Evolutionary conservation across 2,113 vertebrate genomes (phyloP).

Genomic region (Syngnathus floridae): DNA sequence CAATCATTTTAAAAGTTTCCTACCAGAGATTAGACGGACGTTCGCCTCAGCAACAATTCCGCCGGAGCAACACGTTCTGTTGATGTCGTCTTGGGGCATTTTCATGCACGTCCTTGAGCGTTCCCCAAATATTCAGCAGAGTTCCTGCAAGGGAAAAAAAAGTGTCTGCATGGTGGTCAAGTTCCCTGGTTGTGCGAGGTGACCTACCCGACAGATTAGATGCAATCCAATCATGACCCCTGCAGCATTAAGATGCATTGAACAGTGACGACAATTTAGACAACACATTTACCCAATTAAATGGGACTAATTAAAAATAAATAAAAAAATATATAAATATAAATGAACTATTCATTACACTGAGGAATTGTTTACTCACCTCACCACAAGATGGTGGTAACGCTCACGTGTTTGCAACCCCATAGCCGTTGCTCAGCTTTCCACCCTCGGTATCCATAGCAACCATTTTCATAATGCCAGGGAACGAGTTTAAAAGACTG

Average conservation of each 20-base stretch:
- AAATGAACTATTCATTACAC: not conserved
- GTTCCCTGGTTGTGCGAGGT: not conserved
- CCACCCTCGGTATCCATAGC: not conserved
- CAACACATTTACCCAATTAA: not conserved
- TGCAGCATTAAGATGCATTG: not conserved
- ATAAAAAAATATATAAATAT: too few relatives aligned
- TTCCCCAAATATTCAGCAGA: not conserved
- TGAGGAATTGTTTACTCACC: not conserved
- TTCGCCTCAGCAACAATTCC: not conserved
- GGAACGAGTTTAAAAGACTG: not conserved
- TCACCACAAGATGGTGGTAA: not conserved
- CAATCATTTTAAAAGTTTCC: not conserved
- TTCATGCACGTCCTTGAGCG: not conserved
- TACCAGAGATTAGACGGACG: constrained; percentile 35
- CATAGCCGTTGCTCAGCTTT: not conserved
- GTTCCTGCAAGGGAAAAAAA: not conserved
- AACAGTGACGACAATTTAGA: not conserved
- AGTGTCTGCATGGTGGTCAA: not conserved
- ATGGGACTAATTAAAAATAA: not conserved
- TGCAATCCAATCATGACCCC: constrained; percentile 48
- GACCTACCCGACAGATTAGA: constrained; percentile 54
- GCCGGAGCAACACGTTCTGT: not conserved
- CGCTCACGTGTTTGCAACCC: not conserved
- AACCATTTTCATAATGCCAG: not conserved
- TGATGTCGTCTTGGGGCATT: not conserved